Evolutionary conservation across 2,888 invertebrate genomes (phyloP).

Genomic region (Temnothorax rugatulus): DNA sequence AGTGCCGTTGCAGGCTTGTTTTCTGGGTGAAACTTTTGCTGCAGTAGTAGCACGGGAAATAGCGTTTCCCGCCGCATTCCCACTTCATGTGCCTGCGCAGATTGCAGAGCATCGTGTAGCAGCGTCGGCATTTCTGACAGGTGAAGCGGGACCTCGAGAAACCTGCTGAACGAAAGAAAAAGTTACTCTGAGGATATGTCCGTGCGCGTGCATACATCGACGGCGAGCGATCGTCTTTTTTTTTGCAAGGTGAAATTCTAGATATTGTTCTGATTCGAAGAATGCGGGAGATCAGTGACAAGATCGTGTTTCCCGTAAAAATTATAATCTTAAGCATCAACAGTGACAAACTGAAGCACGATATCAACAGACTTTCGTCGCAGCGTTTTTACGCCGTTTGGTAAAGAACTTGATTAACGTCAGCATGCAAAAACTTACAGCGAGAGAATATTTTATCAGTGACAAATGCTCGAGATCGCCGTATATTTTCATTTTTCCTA

Average conservation of each 20-base stretch:
- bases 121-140: constrained; percentile 78
- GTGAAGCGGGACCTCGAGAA: constrained; percentile 68
- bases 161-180: constrained; percentile 76
- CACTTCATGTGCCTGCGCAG: constrained; percentile 82
- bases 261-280: background rate
- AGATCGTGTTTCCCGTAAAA: background rate
- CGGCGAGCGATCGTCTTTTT: constrained; percentile 3
- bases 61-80: constrained; percentile 84
- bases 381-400: background rate
- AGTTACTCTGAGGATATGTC: constrained; percentile 21
- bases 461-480: background rate
- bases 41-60: constrained; percentile 83
- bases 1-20: constrained; percentile 82
- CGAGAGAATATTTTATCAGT: constrained; percentile 8
- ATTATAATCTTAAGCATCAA: constrained; percentile 10
- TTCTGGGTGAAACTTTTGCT: constrained; percentile 83
- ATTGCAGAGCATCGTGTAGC: constrained; percentile 79
- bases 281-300: background rate
- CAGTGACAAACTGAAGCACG: background rate
- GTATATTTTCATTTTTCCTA: background rate
- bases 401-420: background rate
- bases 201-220: background rate
- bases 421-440: background rate
- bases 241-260: constrained; percentile 17
- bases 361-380: background rate